phyloP scores from a whole-genome alignment of 2,113 vertebrate species.

The Sinocyclocheilus maitianheensis region DNA sequence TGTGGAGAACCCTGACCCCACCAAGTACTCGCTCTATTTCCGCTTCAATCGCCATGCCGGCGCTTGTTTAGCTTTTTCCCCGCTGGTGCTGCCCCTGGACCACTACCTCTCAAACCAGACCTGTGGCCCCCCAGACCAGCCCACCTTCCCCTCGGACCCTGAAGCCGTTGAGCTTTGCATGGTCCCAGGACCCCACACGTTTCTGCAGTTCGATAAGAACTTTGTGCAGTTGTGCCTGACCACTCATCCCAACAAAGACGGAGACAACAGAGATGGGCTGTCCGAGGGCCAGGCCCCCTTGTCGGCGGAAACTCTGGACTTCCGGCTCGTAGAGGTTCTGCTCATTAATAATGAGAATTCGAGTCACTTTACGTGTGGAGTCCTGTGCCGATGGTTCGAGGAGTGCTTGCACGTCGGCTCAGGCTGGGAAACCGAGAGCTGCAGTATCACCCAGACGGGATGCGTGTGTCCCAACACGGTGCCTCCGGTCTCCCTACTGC shows the following conservation, averaged over 20 bases:
- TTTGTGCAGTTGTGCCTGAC: constrained; percentile 94
- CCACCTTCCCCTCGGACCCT: constrained; percentile 65
- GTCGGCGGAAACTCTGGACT: constrained; percentile 83
- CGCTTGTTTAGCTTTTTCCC: constrained; percentile 88
- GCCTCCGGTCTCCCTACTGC: constrained; percentile 68
- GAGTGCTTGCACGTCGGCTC: constrained; percentile 83
- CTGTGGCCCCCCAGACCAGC: constrained; percentile 77
- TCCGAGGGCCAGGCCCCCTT: constrained; percentile 68
- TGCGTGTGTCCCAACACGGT: constrained; percentile 85
- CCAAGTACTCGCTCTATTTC: constrained; percentile 98
- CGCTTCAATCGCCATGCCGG: constrained; percentile 91
- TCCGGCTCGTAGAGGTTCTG: constrained; percentile 91
- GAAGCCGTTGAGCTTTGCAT: constrained; percentile 86
- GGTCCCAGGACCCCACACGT: constrained; percentile 81
- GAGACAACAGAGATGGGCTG: constrained; percentile 57
- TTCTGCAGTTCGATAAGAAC: constrained; percentile 98
- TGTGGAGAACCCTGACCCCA: constrained; percentile 97
- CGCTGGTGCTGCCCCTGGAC: constrained; percentile 93
- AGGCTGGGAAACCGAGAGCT: constrained; percentile 73
- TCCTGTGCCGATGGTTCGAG: constrained; percentile 97
- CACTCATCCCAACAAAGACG: constrained; percentile 63
- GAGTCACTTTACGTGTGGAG: constrained; percentile 95
- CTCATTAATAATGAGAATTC: constrained; percentile 99
- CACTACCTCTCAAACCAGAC: constrained; percentile 95
- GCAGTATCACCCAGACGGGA: constrained; percentile 90